These are phyloP conservation scores for Nasonia giraulti DNA, from an alignment of 1,140 invertebrate species.

Conservation along the genomic window DNA sequence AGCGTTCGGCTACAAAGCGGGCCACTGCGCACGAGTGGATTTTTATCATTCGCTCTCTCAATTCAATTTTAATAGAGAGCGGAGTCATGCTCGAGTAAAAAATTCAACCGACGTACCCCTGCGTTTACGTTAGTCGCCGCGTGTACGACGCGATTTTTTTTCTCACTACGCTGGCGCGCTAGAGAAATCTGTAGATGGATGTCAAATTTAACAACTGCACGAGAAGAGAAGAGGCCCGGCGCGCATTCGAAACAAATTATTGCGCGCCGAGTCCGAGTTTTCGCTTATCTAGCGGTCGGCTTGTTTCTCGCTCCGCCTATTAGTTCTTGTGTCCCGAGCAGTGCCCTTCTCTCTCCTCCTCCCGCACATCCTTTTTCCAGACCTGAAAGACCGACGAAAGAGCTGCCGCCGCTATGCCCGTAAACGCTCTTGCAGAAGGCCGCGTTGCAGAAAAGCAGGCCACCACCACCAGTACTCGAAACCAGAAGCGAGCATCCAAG, in stretches of 20 bases:
- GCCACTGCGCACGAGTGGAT: too few relatives aligned
- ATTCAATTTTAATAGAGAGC: too few relatives aligned
- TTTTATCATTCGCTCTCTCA: too few relatives aligned
- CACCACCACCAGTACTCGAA: too few relatives aligned
- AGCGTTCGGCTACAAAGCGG: too few relatives aligned
- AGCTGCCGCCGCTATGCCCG: constrained; percentile 36
- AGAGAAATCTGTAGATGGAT: background rate
- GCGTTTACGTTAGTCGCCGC: too few relatives aligned
- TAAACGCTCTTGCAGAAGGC: too few relatives aligned
- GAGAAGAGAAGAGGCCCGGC: background rate
- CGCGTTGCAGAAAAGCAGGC: too few relatives aligned
- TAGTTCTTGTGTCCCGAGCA: constrained; percentile 65
- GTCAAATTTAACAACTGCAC: constrained; percentile 12
- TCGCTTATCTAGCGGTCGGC: constrained; percentile 64
- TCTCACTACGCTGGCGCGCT: background rate
- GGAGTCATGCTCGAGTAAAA: too few relatives aligned
- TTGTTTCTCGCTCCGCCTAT: constrained; percentile 69
- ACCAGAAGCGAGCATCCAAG: too few relatives aligned
- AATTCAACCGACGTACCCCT: too few relatives aligned
- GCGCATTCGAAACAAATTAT: constrained; percentile 58
- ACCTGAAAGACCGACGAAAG: background rate
- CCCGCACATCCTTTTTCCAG: constrained; percentile 16
- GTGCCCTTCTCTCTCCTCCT: constrained; percentile 48
- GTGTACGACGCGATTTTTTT: background rate
- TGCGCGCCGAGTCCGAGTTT: constrained; percentile 52